Base-by-base conservation (phyloP, 1,140 invertebrate species). In the Ctenoplectra terminalis region DNA sequence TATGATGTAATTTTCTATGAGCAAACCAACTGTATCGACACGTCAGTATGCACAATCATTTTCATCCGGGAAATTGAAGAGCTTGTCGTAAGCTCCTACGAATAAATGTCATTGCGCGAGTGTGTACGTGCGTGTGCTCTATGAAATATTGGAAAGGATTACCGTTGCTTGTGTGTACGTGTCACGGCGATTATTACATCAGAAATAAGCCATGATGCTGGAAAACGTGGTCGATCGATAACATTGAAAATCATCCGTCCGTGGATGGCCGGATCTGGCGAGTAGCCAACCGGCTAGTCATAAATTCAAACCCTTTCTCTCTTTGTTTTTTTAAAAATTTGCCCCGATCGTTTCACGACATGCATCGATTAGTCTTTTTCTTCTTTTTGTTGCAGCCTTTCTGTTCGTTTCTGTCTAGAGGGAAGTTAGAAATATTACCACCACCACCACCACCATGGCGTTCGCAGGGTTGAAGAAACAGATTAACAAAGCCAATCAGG, bases 401-500 rank as follows among this genome's bases (percentile, higher is more conserved):
- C 23, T 63, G 20, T 20, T 64, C 23, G 20, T 66, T 72, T 52
- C 56, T 26, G 48, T 11, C 40, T 37, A 52, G 54, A 66, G 50
- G 52, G n/a, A 8, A 17, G 29, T 8, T n/a, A 76, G 67, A 77
- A 81, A 31, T 40, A 11, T 11, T 48, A 26, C 15, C 23, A 63
- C 13, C 40, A 61, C 43, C 79, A 92, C 76, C 81, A 60, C 52
- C 79, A 92, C 80, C 82, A 99, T 99, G 98, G 98, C 98, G 92
- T 98, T 99, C 94, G 98, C 98, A 83, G 99, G 98, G 85, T 95
- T 99, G 72, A 99, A 98, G 94, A 99, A 99, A 94, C 98, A 99
- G 94, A 98, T 99, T 92, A 99, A 99, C 95, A 99, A 99, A 95
- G 98, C 98, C 83, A 99, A 99, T 95, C 99, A 99, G 96, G 98